Base-by-base conservation (phyloP, 2,888 invertebrate species). In the Microplitis deprimator region DNA sequence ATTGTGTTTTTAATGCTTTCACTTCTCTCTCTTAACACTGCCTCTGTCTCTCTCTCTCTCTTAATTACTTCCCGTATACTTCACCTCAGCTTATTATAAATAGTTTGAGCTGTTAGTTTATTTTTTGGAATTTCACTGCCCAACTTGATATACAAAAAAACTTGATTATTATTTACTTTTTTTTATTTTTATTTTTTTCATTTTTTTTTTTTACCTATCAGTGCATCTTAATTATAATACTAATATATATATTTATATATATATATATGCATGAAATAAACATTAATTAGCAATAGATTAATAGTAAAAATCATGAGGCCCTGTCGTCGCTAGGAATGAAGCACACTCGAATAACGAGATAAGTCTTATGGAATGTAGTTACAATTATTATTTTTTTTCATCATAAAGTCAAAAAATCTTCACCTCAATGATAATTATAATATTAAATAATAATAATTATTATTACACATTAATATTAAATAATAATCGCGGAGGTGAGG, bases 1-100 rank as follows among this genome's bases (percentile, higher is more conserved):
- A 85, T 85, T 83, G 83, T 85, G 81, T 84, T 79, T 83, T 83
- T 76, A 71, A 79, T 81, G 77, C 75, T 80, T 50, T 50, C 50
- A 50, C 71, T 68, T 76, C 59, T 72, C 72, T 72, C 75, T 59
- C 64, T 75, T 77, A 41, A 76, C 74, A 68, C 71, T 76, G 69
- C 64, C 68, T 61, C 40, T 73, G 38, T 64, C 67, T 39, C n/a
- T 16, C 50, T 39, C n/a, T 16, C 50, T 67, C 38, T 41, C 38
- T 70, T 64, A 10, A 39, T 71, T 70, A 60, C 50, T 50, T 50
- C 50, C 50, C 50, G 13, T 50, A 50, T 50, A 13, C 50, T 50
- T 50, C 50, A 50, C 50, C 50, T 50, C 50, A 50, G 13, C 8
- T 50, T 50, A 50, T 50, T 50, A 50, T 50, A 8, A 50, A 50